phyloP scores from a whole-genome alignment of 1,140 invertebrate species.

The Microplitis mediator region DNA sequence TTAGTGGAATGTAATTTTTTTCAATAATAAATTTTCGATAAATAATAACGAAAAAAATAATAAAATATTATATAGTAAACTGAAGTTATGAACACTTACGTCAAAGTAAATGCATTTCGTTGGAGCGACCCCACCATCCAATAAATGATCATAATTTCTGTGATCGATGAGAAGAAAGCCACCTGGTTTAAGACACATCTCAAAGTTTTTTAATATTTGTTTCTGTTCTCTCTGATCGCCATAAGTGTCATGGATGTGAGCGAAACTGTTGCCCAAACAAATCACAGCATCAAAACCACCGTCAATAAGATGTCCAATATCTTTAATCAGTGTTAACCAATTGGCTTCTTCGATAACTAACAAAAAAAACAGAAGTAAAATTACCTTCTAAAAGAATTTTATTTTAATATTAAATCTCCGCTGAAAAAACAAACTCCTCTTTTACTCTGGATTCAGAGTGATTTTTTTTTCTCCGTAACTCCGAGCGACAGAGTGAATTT shows the following conservation, averaged over 20 bases:
- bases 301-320: constrained; percentile 68
- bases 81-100: constrained; percentile 64
- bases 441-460: too few relatives aligned
- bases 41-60: not conserved
- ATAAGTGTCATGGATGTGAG: constrained; percentile 79
- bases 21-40: constrained; percentile 4
- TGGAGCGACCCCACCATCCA: constrained; percentile 75
- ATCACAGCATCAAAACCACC: constrained; percentile 81
- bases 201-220: constrained; percentile 76
- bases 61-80: not conserved
- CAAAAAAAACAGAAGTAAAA: constrained; percentile 21
- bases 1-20: constrained; percentile 16
- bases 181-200: constrained; percentile 81
- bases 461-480: too few relatives aligned
- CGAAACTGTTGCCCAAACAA: constrained; percentile 88
- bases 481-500: too few relatives aligned
- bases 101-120: constrained; percentile 86
- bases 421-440: too few relatives aligned
- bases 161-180: constrained; percentile 85
- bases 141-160: constrained; percentile 84
- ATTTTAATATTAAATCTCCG: too few relatives aligned
- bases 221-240: constrained; percentile 81
- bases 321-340: constrained; percentile 76
- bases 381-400: too few relatives aligned
- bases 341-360: constrained; percentile 83